phyloP scores from a whole-genome alignment of 2,797 vertebrate species.

The Choloepus didactylus region DNA sequence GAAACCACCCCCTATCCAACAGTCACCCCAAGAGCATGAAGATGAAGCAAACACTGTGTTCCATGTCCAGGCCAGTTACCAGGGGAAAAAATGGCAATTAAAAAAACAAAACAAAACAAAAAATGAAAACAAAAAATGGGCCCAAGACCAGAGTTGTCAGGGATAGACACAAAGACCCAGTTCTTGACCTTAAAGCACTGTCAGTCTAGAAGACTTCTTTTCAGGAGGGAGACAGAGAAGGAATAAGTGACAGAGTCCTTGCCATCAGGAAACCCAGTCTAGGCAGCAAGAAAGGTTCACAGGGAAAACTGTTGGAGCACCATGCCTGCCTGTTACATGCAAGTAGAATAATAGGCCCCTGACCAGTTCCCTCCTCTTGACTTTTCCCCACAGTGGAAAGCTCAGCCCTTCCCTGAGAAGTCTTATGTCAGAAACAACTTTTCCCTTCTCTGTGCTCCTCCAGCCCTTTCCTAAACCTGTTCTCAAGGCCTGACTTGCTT shows the following conservation, averaged over 20 bases:
- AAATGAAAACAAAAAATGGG: background rate
- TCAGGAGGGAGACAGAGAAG: background rate
- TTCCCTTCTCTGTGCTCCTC: background rate
- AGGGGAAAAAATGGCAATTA: background rate
- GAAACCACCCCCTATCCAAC: background rate
- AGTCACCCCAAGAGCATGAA: background rate
- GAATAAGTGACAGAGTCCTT: background rate
- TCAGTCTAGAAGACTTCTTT: background rate
- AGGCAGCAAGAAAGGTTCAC: background rate
- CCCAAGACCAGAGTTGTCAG: background rate
- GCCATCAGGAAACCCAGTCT: background rate
- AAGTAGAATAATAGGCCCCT: background rate
- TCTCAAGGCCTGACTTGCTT: background rate
- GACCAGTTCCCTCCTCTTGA: background rate
- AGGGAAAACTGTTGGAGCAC: background rate
- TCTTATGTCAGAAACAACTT: background rate
- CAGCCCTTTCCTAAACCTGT: background rate
- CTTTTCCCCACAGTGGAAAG: background rate
- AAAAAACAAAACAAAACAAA: background rate
- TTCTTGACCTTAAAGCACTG: background rate
- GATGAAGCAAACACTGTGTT: background rate
- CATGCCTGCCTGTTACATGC: rapidly evolving
- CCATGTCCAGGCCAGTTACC: too few species aligned
- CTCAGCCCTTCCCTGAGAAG: background rate
- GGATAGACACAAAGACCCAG: background rate